Base-by-base conservation (phyloP, 2,888 invertebrate genomes). In the Ophioninae sp. region DNA sequence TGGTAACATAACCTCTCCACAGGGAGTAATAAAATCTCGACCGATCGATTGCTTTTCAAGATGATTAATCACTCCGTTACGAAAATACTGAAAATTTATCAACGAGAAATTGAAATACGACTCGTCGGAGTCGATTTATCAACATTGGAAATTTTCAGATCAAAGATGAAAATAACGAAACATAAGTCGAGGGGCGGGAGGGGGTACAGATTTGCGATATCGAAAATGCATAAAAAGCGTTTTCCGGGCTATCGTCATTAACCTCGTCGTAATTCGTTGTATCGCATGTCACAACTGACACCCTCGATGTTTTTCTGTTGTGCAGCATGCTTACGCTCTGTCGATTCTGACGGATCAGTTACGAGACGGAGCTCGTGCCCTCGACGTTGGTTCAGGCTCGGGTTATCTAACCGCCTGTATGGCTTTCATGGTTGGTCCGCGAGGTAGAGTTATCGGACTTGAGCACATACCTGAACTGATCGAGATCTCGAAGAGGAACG, bases 281-380 rank as follows among this genome's bases (percentile, higher is more conserved):
- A 64, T 78, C 69, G 50, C 50, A 65, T 74, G 7, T 10, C 72
- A 81, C 81, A 78, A 30, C 3, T 30, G 30, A 30, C 30, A 1
- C 30, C 30, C 30, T 30, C 30, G 30, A 50, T 50, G 23, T 61
- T 69, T 20, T 13, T 50, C 5, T 62, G 7, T 57, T 68, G 86
- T 85, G n/a, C 91, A 97, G 97, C 98, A 99, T 93, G 98, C 98
- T 0, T 96, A 97, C 93, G 98, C 98, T 17, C 93, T 99, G 89
- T 98, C 98, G 93, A 94, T 96, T 85, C 94, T 99, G 67, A 95
- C 96, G 87, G 95, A 96, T 87, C 96, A 97, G 86, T 93, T 99
- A 69, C 85, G 90, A 88, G 87, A 93, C 89, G 94, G 94, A 6
- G 93, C 93, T 20, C 93, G 90, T 85, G 94, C 93, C 10, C 89